Conservation (phyloP, 2,888 invertebrate genomes). For the Nebria salina region DNA sequence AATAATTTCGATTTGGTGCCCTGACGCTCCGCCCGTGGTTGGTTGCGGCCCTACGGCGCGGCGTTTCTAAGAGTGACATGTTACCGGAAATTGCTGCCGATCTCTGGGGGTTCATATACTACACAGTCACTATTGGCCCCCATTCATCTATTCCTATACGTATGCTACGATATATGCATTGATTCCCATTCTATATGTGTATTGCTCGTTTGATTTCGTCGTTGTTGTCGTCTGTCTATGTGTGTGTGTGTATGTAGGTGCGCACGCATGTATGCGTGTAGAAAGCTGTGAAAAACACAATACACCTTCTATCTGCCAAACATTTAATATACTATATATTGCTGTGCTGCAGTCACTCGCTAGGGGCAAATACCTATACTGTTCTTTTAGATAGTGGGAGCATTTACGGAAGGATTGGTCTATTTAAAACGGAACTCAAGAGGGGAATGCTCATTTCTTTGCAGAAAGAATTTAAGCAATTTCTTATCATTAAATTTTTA, state of each 20-base stretch:
- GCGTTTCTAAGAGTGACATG: conserved; percentile 57
- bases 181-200: conserved; percentile 28
- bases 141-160: conserved; percentile 9
- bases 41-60: not conserved
- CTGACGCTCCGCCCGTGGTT: not conserved
- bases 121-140: conserved; percentile 41
- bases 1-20: no score
- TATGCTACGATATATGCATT: conserved; percentile 38
- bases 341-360: not conserved
- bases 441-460: conserved; percentile 26
- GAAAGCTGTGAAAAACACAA: conserved; percentile 26
- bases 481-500: no score
- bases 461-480: not conserved
- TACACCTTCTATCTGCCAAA: conserved; percentile 7
- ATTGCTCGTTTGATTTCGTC: not conserved
- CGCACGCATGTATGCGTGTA: not conserved
- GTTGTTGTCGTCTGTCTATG: not conserved
- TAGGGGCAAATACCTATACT: conserved; percentile 2
- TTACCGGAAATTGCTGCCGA: conserved; percentile 65
- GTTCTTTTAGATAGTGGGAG: conserved; percentile 12
- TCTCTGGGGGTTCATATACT: conserved; percentile 55
- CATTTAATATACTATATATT: conserved; percentile 1
- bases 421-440: conserved; percentile 37
- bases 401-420: conserved; percentile 45
- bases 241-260: no score